phyloP scores from a whole-genome alignment of 1,140 invertebrate species.

The Drosophila quadrilineata region DNA sequence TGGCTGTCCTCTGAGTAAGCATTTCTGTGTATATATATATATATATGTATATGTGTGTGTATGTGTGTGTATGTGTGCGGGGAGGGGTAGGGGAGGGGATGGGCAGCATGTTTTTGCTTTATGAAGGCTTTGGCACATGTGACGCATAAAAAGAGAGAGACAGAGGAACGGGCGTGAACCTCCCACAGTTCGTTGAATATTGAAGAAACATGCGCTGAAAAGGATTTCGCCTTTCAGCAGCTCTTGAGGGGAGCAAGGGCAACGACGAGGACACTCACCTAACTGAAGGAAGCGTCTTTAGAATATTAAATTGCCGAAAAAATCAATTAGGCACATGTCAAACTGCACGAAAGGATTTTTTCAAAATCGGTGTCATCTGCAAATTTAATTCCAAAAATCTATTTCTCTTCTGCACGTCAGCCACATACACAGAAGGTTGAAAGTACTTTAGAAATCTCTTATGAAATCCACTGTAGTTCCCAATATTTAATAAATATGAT shows the following conservation, averaged over 20 bases:
- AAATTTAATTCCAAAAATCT: conserved; percentile 65
- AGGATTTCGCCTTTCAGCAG: conserved; percentile 66
- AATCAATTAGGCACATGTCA: conserved; percentile 81
- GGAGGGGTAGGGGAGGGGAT: conserved; percentile 12
- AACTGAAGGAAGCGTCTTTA: conserved; percentile 44
- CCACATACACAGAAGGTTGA: too few species aligned
- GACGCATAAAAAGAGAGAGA: conserved; percentile 75
- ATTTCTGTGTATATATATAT: neutral
- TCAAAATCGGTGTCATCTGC: conserved; percentile 74
- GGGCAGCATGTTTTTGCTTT: conserved; percentile 54
- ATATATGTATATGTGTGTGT: neutral
- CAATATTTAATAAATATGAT: too few species aligned
- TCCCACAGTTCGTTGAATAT: conserved; percentile 53
- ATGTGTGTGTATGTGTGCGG: neutral
- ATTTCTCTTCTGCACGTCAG: neutral
- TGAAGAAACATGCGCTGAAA: conserved; percentile 73
- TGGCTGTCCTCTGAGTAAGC: neutral
- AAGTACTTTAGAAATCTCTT: too few species aligned
- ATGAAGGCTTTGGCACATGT: conserved; percentile 76
- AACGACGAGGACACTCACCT: conserved; percentile 28
- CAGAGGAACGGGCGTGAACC: conserved; percentile 16
- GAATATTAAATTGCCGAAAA: conserved; percentile 78
- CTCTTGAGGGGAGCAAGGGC: neutral
- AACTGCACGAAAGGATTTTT: conserved; percentile 73
- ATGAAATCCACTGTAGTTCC: too few species aligned